Percentiles rank a stretch among this genome's conserved stretches.
phyloP scores from a whole-genome alignment of 1,140 invertebrate species.

The Drosophila ironensis region DNA sequence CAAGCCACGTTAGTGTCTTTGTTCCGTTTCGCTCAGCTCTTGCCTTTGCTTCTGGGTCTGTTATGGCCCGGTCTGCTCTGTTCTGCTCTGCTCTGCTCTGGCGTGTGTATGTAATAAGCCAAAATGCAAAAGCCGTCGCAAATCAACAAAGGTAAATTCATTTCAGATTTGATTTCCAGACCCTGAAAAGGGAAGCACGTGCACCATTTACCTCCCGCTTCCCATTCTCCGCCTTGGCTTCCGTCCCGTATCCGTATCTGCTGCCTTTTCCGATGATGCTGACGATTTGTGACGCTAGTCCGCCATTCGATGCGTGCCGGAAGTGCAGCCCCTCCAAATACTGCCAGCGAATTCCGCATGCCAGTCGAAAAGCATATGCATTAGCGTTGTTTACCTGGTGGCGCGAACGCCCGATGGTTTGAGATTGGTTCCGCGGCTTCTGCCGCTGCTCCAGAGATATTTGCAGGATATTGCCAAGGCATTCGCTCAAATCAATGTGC shows the following conservation, averaged over 20 bases:
- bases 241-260: background rate
- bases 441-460: conserved; percentile 55
- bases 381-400: conserved; percentile 70
- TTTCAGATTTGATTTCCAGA: conserved; percentile 68
- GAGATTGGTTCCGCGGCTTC: conserved; percentile 24
- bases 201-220: conserved; percentile 48
- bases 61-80: too few species aligned
- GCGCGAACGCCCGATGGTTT: conserved; percentile 4
- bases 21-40: background rate
- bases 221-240: background rate
- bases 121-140: conserved; percentile 71
- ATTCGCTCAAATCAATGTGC: background rate
- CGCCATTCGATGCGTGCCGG: conserved; percentile 36
- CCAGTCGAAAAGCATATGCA: conserved; percentile 48
- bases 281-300: conserved; percentile 56
- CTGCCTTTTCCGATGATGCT: conserved; percentile 15
- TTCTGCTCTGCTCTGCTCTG: background rate
- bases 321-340: conserved; percentile 26
- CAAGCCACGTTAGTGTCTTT: conserved; percentile 34
- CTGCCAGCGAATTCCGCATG: conserved; percentile 7
- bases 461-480: conserved; percentile 61
- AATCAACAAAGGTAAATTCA: conserved; percentile 77
- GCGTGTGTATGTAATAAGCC: conserved; percentile 40
- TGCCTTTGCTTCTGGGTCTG: background rate
- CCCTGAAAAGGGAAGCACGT: conserved; percentile 60